Evolutionary conservation across 2,113 vertebrate species (phyloP).

Genomic region (Urocynchramus pylzowi): DNA sequence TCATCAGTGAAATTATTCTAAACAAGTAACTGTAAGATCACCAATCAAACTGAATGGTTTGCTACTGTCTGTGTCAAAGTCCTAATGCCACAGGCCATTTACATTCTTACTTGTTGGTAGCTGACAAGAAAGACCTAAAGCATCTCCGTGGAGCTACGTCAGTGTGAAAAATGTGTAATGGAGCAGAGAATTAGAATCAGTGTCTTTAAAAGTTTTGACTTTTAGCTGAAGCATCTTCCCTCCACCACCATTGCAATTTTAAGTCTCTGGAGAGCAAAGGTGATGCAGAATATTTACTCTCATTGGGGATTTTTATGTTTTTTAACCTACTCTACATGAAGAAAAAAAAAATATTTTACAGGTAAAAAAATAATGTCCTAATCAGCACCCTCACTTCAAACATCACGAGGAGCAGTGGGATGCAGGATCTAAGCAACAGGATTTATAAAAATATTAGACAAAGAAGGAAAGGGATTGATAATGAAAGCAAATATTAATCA

Average conservation of each 20-base stretch:
- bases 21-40: background rate
- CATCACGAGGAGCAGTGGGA: background rate
- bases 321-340: background rate
- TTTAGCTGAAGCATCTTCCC: background rate
- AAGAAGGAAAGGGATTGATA: background rate
- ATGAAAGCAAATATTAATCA: background rate
- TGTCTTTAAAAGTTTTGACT: background rate
- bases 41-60: background rate
- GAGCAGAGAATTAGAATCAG: background rate
- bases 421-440: background rate
- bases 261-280: background rate
- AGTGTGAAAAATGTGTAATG: background rate
- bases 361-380: background rate
- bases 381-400: background rate
- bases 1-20: background rate
- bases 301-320: background rate
- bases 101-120: background rate
- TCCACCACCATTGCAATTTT: background rate
- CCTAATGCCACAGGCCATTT: background rate
- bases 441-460: background rate
- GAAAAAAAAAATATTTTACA: background rate
- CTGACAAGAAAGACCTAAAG: background rate
- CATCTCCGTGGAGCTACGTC: fast-evolving
- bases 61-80: background rate
- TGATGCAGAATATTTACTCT: background rate